A percentile compares a stretch with the other conserved stretches of the same genome.
Conservation (phyloP, 2,113 vertebrate genomes). For the Thalassarche chlororhynchos region DNA sequence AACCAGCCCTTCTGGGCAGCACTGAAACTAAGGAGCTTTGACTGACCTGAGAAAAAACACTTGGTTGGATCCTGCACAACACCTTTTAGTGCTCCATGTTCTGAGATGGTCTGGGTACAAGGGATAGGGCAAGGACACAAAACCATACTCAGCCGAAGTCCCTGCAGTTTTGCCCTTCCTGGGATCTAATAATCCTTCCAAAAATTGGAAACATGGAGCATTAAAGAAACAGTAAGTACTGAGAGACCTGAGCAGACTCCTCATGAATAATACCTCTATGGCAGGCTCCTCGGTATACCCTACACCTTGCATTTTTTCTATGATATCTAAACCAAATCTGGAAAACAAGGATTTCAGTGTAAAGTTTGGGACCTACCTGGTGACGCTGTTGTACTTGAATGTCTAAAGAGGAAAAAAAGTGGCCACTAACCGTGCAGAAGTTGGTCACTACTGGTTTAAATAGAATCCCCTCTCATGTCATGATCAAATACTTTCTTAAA, state of each 20-base stretch:
- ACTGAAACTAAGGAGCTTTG: background rate
- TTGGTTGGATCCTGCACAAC: background rate
- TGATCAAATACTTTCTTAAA: background rate
- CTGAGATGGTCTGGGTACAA: background rate
- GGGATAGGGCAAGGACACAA: background rate
- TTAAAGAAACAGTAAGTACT: background rate
- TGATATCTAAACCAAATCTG: background rate
- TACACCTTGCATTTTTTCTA: background rate
- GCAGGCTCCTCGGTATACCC: background rate
- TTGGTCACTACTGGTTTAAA: background rate
- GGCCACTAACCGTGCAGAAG: background rate
- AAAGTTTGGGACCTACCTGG: background rate
- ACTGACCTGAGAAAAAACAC: background rate
- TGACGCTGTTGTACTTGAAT: too few species aligned
- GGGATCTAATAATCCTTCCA: background rate
- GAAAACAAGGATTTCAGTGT: background rate
- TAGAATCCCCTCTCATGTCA: background rate
- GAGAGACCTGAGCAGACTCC: background rate
- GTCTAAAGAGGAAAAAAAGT: background rate
- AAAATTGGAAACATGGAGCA: background rate
- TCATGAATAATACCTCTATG: background rate
- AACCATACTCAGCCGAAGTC: background rate
- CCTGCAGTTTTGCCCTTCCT: background rate
- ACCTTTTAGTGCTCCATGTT: background rate
- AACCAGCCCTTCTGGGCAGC: background rate